Base-by-base conservation (phyloP, 30 jellyfish, hydroid and myxozoan species). In the Pelagia noctiluca region DNA sequence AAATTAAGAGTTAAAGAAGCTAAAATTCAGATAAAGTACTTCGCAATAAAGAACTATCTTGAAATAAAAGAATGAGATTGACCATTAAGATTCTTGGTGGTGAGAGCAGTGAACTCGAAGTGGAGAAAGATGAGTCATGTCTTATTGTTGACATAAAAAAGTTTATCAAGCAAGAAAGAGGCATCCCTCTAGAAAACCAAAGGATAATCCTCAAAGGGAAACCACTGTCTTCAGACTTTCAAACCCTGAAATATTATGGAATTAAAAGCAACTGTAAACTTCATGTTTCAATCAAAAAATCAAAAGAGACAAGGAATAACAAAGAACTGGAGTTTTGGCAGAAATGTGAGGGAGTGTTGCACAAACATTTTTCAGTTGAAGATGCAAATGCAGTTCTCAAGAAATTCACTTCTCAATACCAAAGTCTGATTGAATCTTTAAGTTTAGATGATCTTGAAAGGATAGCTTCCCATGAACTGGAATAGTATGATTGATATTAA, bases 371-470 rank as follows among this genome's bases (percentile, higher is more conserved):
- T 35, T 25, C 65, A 7, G 52, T 34, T 0, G 84, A 67, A 12
- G 90, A 80, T 49, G 82, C 79, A 24, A 75, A 66, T 7, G 49
- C 32, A 19, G 60, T 80, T 33, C 11, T 80, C 13, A 21, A 36
- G 2, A 50, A 48, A 18, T 80, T 80, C 42, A 42, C 29, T 3
- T 63, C 64, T 2, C 26, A 35, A 13, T 80, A 80, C 36, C 52
- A 30, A 46, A 38, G 28, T 29, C 54, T 80, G 67, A 46, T 80
- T 3, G 31, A 32, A 5, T 65, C 78, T n/a, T 25, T 80, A 62
- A 80, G 90, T 34, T 48, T 80, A 31, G 90, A 80, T 49, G 90
- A 80, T 50, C 33, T 80, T 29, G 90, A 80, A 29, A 80, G 90
- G 29, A 68, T 80, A 48, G 90, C 90, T 26, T 54, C 57, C 21